phyloP scores from a whole-genome alignment of 2,888 invertebrate species.

The Catocala fraxini region DNA sequence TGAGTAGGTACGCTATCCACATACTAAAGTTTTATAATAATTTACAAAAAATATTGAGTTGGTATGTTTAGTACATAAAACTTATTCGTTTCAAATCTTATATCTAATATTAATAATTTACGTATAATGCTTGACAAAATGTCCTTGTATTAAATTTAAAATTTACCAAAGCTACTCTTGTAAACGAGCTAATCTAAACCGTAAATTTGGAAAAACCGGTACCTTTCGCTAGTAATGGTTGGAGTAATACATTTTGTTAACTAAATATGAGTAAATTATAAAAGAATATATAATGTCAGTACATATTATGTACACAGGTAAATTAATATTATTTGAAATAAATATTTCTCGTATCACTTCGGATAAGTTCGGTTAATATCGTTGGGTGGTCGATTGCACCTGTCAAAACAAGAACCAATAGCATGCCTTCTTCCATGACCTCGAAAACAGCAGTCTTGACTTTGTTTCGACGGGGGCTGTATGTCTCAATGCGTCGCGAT shows the following conservation, averaged over 20 bases:
- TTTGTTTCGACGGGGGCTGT: conserved; percentile 44
- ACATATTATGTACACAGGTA: too few relatives aligned
- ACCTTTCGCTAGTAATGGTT: neutral
- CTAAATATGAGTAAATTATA: too few relatives aligned
- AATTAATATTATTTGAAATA: too few relatives aligned
- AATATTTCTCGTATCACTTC: neutral
- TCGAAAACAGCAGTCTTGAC: conserved; percentile 61
- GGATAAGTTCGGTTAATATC: conserved; percentile 16
- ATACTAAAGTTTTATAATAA: too few relatives aligned
- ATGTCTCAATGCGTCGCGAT: conserved; percentile 52
- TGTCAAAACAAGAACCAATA: conserved; percentile 60
- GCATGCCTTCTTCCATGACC: conserved; percentile 46
- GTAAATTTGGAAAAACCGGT: neutral
- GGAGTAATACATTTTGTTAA: too few relatives aligned
- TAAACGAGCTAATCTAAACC: neutral
- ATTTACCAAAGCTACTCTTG: neutral
- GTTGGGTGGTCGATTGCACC: conserved; percentile 45
- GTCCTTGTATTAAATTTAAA: neutral
- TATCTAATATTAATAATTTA: too few relatives aligned
- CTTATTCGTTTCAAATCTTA: too few relatives aligned
- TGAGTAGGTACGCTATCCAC: too few relatives aligned
- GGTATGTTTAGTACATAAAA: too few relatives aligned
- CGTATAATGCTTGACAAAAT: too few relatives aligned
- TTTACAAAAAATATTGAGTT: too few relatives aligned
- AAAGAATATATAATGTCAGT: too few relatives aligned